Base-by-base conservation (phyloP, 1,140 invertebrate genomes). In the Callitettix versicolor region DNA sequence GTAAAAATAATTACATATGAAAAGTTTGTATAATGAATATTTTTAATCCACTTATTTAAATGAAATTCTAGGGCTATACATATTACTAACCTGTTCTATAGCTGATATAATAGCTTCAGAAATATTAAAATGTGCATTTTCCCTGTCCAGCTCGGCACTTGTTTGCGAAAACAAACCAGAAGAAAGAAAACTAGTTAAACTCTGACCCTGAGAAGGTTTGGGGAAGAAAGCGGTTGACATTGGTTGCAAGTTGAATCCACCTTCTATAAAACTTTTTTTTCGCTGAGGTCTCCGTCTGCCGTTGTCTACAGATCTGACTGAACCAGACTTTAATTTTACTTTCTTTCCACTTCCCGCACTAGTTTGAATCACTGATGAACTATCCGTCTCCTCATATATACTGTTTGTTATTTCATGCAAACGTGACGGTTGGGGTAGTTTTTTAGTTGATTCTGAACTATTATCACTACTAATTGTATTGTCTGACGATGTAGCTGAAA, bases 71-170 rank as follows among this genome's bases (percentile, higher is more conserved):
- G n/a, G n/a, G n/a, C n/a, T n/a, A n/a, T n/a, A n/a, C n/a, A n/a
- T n/a, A 41, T 47, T 43, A 36, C 70, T 72, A n/a, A 82, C 76
- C 61, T 82, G 79, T 69, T 91, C 88, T 52, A 91, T 86, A 33
- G 84, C 87, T 43, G 85, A 78, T 61, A 92, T 91, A 62, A 91
- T 77, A 0, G 86, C 87, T 71, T 92, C 88, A 7, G 81, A 88
- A 56, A 91, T 84, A 63, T 77, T 84, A 67, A 92, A 92, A 70
- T 92, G 88, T 0, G 87, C 86, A 71, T 91, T 91, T 72, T 92
- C 88, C 65, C 84, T 78, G 60, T 91, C 87, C 48, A 91, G 68
- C 63, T 89, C 85, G 7, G 85, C 86, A 65, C 85, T 83, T 18
- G 80, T 77, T 60, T 77, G 70, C 22, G 80, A 76, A 64, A 85